Percentiles rank a stretch among this genome's conserved stretches.
phyloP scores from a whole-genome alignment of 1,140 invertebrate genomes.

The Littorina saxatilis region DNA sequence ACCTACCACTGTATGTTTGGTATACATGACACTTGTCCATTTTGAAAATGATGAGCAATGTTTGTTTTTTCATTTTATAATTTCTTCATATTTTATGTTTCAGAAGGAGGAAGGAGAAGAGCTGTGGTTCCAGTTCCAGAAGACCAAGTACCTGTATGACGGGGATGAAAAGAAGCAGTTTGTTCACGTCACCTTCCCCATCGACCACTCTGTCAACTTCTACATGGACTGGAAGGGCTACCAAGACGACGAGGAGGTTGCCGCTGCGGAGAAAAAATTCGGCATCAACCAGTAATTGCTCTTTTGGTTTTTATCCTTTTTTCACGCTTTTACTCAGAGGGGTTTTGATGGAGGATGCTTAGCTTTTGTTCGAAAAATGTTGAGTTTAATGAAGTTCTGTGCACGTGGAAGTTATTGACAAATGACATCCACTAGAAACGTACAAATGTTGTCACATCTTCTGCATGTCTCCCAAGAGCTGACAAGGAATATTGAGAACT shows the following conservation, averaged over 20 bases:
- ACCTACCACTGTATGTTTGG: too few relatives aligned
- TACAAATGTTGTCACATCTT: too few relatives aligned
- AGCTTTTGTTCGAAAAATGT: background rate
- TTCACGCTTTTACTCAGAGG: too few relatives aligned
- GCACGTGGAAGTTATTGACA: too few relatives aligned
- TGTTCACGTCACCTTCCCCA: slow-evolving; percentile 88
- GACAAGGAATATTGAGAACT: too few relatives aligned
- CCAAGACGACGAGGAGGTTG: slow-evolving; percentile 87
- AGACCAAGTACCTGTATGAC: slow-evolving; percentile 96
- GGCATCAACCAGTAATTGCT: slow-evolving; percentile 89
- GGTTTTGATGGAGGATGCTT: too few relatives aligned
- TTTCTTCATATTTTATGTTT: too few relatives aligned
- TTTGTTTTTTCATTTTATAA: too few relatives aligned
- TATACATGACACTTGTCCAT: too few relatives aligned
- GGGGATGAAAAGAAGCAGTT: slow-evolving; percentile 86
- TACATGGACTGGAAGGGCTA: slow-evolving; percentile 94
- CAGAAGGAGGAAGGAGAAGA: slow-evolving; percentile 59
- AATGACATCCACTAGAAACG: too few relatives aligned
- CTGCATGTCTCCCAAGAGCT: too few relatives aligned
- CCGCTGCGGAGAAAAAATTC: slow-evolving; percentile 86
- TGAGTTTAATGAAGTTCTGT: background rate
- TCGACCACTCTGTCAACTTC: slow-evolving; percentile 82
- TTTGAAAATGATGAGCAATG: too few relatives aligned
- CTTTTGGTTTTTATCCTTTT: background rate
- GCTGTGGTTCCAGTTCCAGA: slow-evolving; percentile 95